Conservation (phyloP, 2,888 invertebrate genomes). For the Epistrophe grossulariae region DNA sequence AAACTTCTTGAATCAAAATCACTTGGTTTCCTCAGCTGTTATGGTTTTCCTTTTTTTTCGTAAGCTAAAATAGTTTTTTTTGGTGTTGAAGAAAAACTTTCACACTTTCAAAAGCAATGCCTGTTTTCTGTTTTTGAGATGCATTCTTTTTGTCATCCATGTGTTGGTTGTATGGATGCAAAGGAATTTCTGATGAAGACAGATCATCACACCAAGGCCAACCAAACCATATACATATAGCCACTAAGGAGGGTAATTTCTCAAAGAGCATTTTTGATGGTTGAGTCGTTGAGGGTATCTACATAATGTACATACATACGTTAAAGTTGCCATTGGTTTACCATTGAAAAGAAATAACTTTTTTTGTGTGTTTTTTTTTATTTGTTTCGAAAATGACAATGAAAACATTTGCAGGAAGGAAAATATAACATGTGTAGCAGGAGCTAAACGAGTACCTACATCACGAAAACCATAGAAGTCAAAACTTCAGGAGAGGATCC, state of each 20-base stretch:
- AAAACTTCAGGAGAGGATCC: constrained; percentile 5
- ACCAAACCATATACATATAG: constrained; percentile 39
- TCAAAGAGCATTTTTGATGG: constrained; percentile 67
- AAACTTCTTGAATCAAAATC: constrained; percentile 68
- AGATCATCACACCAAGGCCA: constrained; percentile 56
- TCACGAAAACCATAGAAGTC: neutral
- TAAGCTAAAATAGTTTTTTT: neutral
- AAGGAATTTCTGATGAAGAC: constrained; percentile 67
- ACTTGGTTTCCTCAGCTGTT: constrained; percentile 24
- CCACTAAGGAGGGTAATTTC: constrained; percentile 72
- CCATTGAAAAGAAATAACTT: constrained; percentile 58
- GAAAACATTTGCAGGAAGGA: constrained; percentile 44
- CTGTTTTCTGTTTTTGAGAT: constrained; percentile 37
- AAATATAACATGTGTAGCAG: constrained; percentile 22
- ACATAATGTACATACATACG: neutral
- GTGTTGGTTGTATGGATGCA: constrained; percentile 35
- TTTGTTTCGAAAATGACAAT: constrained; percentile 50
- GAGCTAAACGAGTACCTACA: neutral
- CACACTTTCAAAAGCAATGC: constrained; percentile 54
- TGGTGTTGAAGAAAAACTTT: constrained; percentile 31
- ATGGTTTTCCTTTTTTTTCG: neutral
- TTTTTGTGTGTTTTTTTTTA: constrained; percentile 35
- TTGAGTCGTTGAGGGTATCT: constrained; percentile 18
- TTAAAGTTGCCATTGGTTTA: constrained; percentile 49
- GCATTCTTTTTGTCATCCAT: constrained; percentile 62